phyloP scores from a whole-genome alignment of 2,113 vertebrate species.

The Meles meles region DNA sequence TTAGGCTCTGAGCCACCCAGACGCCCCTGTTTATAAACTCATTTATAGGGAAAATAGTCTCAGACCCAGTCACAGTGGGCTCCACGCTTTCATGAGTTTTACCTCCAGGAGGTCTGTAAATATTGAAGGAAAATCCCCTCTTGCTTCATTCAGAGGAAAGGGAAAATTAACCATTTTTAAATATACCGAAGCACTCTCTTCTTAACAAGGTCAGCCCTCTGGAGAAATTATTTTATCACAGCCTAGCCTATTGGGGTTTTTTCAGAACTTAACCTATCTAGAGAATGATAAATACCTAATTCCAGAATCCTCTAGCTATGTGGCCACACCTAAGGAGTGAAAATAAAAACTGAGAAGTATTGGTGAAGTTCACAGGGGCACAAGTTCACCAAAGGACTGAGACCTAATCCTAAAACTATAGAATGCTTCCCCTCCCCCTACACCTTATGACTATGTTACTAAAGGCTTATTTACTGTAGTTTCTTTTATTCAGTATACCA shows the following conservation, averaged over 20 bases:
- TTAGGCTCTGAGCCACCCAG: too few relatives aligned
- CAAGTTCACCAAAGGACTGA: background rate
- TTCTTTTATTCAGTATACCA: background rate
- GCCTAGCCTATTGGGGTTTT: background rate
- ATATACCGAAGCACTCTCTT: background rate
- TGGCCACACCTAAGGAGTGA: background rate
- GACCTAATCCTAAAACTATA: background rate
- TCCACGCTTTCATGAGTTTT: background rate
- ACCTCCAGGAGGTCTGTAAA: background rate
- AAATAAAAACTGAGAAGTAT: background rate
- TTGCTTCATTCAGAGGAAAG: background rate
- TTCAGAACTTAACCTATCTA: background rate
- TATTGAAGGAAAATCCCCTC: background rate
- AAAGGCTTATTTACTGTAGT: background rate
- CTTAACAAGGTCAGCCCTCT: background rate
- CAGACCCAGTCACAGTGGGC: background rate
- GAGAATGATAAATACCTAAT: background rate
- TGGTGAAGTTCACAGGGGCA: background rate
- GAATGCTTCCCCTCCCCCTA: background rate
- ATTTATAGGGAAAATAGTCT: background rate
- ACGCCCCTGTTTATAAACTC: conserved; percentile 9
- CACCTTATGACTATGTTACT: background rate
- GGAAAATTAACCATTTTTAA: background rate
- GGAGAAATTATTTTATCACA: background rate
- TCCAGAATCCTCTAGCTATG: background rate